These are phyloP conservation scores for Pygmarrhopalites habei DNA, from an alignment of 1,140 invertebrate species.

Conservation along the genomic window DNA sequence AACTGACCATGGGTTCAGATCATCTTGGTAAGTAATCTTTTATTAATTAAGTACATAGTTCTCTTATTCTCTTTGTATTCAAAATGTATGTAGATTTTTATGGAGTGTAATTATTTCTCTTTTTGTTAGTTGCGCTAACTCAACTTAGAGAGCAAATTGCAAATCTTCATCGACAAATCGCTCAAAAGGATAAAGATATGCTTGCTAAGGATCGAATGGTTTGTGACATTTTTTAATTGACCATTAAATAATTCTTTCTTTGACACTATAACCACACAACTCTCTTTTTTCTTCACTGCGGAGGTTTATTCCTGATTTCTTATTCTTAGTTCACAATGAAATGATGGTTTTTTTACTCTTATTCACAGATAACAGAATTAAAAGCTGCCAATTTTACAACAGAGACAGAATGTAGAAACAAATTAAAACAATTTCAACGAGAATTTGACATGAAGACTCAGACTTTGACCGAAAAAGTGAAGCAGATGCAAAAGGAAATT, in stretches of 20 bases:
- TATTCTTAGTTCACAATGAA: too few species aligned
- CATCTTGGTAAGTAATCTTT: too few species aligned
- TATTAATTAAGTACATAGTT: too few species aligned
- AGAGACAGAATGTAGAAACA: slow-evolving; percentile 74
- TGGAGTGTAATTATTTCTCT: too few species aligned
- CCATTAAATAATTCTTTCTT: too few species aligned
- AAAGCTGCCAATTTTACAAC: slow-evolving; percentile 85
- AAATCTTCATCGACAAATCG: slow-evolving; percentile 79
- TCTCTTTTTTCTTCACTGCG: too few species aligned
- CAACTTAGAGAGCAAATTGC: slow-evolving; percentile 84
- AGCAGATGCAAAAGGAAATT: slow-evolving; percentile 70
- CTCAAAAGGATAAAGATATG: slow-evolving; percentile 74
- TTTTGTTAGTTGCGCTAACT: slow-evolving; percentile 40
- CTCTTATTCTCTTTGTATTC: too few species aligned
- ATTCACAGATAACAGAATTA: slow-evolving; percentile 73
- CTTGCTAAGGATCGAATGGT: slow-evolving; percentile 87
- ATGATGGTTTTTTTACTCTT: too few species aligned
- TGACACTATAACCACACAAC: too few species aligned
- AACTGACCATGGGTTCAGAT: slow-evolving; percentile 17
- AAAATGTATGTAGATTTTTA: too few species aligned
- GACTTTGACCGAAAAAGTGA: slow-evolving; percentile 65
- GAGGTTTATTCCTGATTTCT: too few species aligned
- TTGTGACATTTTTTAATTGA: too few species aligned
- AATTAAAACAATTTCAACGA: slow-evolving; percentile 73
- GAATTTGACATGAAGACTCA: slow-evolving; percentile 72